These are phyloP conservation scores for Resseliella maxima DNA, from an alignment of 2,888 invertebrate genomes.

Conservation along the genomic window DNA sequence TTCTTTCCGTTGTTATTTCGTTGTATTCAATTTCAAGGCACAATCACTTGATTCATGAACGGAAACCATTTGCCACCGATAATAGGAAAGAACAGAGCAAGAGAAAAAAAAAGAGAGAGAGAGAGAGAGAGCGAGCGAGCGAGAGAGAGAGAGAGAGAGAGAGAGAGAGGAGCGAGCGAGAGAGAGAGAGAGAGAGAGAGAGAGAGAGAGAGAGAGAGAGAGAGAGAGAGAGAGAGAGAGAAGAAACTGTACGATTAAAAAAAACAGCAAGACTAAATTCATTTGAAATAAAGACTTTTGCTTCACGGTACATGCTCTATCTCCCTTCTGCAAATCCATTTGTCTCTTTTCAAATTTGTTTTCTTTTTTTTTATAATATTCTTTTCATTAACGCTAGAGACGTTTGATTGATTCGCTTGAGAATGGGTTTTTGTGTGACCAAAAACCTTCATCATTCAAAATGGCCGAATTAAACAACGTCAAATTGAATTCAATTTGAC, in stretches of 20 bases:
- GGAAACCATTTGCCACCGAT: slow-evolving; percentile 31
- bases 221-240: not conserved
- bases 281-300: slow-evolving; percentile 27
- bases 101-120: no score
- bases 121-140: not conserved
- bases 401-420: slow-evolving; percentile 13
- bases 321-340: no score
- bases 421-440: not conserved
- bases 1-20: no score
- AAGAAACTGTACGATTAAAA: slow-evolving; percentile 9
- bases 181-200: not conserved
- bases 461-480: not conserved
- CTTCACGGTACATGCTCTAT: no score
- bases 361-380: not conserved
- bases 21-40: not conserved
- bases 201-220: no score
- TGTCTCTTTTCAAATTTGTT: no score
- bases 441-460: slow-evolving; percentile 15
- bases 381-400: not conserved
- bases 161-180: not conserved
- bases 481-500: not conserved
- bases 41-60: slow-evolving; percentile 27
- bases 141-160: not conserved
- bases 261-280: not conserved
- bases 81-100: not conserved